Conservation (phyloP, 64 coral and sea anemone genomes). For the Acropora yongei region DNA sequence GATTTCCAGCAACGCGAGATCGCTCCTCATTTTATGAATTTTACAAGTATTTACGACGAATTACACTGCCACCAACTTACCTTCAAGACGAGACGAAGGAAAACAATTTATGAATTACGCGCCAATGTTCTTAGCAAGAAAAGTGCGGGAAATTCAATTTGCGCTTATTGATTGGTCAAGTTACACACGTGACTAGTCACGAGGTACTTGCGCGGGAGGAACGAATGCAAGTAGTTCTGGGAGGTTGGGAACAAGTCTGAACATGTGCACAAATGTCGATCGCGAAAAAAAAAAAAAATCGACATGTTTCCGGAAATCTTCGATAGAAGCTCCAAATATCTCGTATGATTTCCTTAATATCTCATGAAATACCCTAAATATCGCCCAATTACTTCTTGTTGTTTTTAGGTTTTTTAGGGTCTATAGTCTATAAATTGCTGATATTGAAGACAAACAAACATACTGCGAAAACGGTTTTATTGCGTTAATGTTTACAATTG, state of each 20-base stretch:
- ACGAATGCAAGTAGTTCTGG: neutral
- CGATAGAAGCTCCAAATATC: too few relatives aligned
- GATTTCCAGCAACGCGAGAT: neutral
- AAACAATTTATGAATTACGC: slow-evolving; percentile 62
- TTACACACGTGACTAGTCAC: slow-evolving; percentile 55
- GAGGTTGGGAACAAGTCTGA: slow-evolving; percentile 44
- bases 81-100: slow-evolving; percentile 3
- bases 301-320: too few relatives aligned
- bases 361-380: too few relatives aligned
- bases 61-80: neutral
- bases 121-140: slow-evolving; percentile 46
- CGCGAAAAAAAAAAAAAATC: too few relatives aligned
- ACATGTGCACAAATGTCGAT: neutral
- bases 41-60: neutral
- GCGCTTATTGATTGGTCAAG: neutral
- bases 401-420: too few relatives aligned
- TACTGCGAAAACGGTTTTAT: neutral
- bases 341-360: too few relatives aligned
- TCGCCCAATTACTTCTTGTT: too few relatives aligned
- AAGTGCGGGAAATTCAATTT: slow-evolving; percentile 73
- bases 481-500: too few relatives aligned
- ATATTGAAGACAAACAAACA: slow-evolving; percentile 11
- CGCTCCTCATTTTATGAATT: neutral
- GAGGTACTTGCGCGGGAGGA: slow-evolving; percentile 31
- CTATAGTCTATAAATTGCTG: too few relatives aligned